phyloP scores from a whole-genome alignment of 30 jellyfish, hydroid and myxozoan genomes.

The Sanderia malayensis region DNA sequence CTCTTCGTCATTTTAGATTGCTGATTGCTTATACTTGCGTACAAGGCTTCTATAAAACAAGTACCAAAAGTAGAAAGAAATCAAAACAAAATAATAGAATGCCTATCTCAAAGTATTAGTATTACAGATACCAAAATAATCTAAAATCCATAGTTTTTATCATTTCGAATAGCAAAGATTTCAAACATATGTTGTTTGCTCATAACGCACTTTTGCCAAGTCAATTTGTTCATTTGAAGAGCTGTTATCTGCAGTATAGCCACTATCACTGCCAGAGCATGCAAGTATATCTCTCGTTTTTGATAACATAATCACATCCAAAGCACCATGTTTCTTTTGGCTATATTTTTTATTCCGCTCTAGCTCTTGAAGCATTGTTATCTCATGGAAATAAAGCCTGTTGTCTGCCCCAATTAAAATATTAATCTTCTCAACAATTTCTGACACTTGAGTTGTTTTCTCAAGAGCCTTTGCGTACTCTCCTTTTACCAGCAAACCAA shows the following conservation, averaged over 20 bases:
- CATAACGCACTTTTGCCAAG: constrained; percentile 42
- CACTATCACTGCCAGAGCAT: constrained; percentile 56
- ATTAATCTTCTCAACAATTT: constrained; percentile 24
- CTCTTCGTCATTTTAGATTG: too few species aligned
- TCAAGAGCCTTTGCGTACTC: constrained; percentile 28
- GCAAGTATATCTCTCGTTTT: constrained; percentile 43
- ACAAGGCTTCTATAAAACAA: too few species aligned
- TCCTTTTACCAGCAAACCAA: constrained; percentile 38
- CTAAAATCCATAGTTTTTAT: too few species aligned
- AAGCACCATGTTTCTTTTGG: not conserved
- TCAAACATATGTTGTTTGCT: constrained; percentile 69
- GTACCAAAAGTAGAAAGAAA: too few species aligned
- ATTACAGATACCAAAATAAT: too few species aligned
- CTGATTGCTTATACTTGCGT: too few species aligned
- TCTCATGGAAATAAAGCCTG: constrained; percentile 39
- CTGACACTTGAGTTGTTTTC: constrained; percentile 16
- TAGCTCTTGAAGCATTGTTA: constrained; percentile 12
- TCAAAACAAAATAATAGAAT: too few species aligned
- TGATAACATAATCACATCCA: constrained; percentile 30
- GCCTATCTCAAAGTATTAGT: too few species aligned
- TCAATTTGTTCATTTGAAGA: constrained; percentile 48
- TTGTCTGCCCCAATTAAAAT: constrained; percentile 35
- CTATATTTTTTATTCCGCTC: not conserved
- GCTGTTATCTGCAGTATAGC: constrained; percentile 57
- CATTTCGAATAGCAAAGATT: too few species aligned